phyloP scores from a whole-genome alignment of 2,797 vertebrate genomes.

The Enteromius fasciolatus region DNA sequence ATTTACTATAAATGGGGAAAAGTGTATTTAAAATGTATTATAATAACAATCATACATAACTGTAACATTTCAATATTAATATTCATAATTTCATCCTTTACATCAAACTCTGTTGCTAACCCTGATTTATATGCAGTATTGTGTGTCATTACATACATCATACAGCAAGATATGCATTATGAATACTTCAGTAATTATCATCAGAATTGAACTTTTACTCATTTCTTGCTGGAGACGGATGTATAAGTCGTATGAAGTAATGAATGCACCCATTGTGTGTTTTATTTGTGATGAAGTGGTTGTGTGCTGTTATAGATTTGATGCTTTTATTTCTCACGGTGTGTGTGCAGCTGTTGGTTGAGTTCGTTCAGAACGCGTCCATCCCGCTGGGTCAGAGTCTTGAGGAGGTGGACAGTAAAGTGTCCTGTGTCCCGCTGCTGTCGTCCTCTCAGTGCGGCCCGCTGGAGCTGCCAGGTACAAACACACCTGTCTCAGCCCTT shows the following conservation, averaged over 20 bases:
- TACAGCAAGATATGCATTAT: no score
- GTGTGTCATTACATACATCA: not conserved
- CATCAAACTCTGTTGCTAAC: not conserved
- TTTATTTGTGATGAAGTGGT: no score
- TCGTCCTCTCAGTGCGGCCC: slow-evolving; percentile 88
- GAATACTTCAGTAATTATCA: not conserved
- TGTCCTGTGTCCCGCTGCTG: slow-evolving; percentile 89
- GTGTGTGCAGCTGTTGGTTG: slow-evolving; percentile 90
- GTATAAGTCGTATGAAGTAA: not conserved
- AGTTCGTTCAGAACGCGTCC: slow-evolving; percentile 99
- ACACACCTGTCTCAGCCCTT: no score
- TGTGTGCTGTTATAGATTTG: not conserved
- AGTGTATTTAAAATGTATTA: not conserved
- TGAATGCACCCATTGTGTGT: no score
- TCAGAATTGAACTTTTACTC: no score
- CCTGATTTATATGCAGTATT: not conserved
- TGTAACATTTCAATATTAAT: not conserved
- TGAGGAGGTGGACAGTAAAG: slow-evolving; percentile 89
- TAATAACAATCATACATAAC: not conserved
- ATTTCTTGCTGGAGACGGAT: not conserved
- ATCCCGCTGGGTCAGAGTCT: slow-evolving; percentile 93
- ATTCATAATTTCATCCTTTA: not conserved
- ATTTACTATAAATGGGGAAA: not conserved
- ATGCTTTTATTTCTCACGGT: no score
- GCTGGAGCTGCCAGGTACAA: slow-evolving; percentile 84